These are phyloP conservation scores for Myrmophylax atrothorax DNA, from an alignment of 2,113 vertebrate species.

Conservation along the genomic window DNA sequence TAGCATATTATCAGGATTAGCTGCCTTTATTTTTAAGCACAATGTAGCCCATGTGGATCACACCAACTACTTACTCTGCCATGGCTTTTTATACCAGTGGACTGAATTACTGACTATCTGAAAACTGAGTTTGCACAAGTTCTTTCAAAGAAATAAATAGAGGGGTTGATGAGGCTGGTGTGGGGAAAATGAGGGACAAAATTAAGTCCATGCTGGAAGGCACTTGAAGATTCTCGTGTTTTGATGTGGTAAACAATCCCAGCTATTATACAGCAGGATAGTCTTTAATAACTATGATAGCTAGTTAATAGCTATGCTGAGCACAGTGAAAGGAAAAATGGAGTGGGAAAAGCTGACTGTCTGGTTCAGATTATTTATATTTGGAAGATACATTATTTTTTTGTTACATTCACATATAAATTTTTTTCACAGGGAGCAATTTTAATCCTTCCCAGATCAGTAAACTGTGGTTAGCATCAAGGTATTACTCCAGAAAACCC, in stretches of 20 bases:
- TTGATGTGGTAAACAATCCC: not conserved
- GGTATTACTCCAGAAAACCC: not conserved
- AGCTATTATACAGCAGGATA: not conserved
- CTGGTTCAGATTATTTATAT: constrained; percentile 5
- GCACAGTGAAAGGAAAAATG: not conserved
- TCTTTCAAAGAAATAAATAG: not conserved
- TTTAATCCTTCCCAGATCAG: not conserved
- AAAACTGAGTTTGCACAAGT: not conserved
- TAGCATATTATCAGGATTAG: not conserved
- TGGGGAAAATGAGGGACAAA: not conserved
- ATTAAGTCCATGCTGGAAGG: not conserved
- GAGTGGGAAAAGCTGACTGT: not conserved
- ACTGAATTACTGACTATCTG: not conserved
- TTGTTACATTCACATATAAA: not conserved
- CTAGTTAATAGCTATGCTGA: not conserved
- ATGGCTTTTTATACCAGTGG: not conserved
- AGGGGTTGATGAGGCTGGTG: not conserved
- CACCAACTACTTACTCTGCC: not conserved
- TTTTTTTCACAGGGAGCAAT: not conserved
- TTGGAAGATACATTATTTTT: not conserved
- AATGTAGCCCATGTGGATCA: not conserved
- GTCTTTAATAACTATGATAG: not conserved
- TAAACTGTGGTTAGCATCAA: not conserved
- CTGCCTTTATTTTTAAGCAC: not conserved
- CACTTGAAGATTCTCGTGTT: not conserved